Percentiles rank a stretch among this genome's conserved stretches.
Conservation (phyloP, 1,140 invertebrate genomes). For the Ephestia elutella region DNA sequence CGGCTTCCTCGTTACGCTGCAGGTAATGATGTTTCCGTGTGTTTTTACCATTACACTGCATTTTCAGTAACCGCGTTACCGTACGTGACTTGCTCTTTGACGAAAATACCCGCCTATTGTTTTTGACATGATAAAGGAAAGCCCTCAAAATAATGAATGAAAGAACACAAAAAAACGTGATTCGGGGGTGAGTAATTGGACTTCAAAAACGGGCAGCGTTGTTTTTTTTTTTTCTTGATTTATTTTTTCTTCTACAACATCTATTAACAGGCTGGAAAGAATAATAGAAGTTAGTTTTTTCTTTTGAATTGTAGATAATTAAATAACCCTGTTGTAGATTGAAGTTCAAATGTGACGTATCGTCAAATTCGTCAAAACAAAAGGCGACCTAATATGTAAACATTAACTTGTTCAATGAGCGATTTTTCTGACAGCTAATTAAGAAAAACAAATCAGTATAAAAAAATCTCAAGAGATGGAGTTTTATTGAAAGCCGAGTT, state of each 20-base stretch:
- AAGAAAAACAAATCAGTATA: no score
- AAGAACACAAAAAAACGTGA: background rate
- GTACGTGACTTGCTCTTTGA: slow-evolving; percentile 8
- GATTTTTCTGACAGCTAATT: no score
- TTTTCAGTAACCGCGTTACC: slow-evolving; percentile 11
- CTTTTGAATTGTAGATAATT: no score
- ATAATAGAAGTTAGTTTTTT: background rate
- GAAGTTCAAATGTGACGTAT: no score
- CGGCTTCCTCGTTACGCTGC: background rate
- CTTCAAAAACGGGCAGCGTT: background rate
- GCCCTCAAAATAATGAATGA: background rate
- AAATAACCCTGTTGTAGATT: no score
- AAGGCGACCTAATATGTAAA: no score
- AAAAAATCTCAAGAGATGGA: no score
- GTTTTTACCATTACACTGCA: slow-evolving; percentile 13
- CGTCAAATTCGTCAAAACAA: no score
- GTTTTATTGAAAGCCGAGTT: no score
- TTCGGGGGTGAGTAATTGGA: background rate
- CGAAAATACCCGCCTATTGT: background rate
- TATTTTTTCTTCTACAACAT: background rate
- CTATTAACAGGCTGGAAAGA: background rate
- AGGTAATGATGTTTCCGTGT: background rate
- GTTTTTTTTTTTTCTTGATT: background rate
- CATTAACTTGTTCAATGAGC: no score
- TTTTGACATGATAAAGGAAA: background rate